Percentiles rank a stretch among this genome's conserved stretches.
phyloP scores from a whole-genome alignment of 2,888 invertebrate genomes.

The Synergus laeviventris region DNA sequence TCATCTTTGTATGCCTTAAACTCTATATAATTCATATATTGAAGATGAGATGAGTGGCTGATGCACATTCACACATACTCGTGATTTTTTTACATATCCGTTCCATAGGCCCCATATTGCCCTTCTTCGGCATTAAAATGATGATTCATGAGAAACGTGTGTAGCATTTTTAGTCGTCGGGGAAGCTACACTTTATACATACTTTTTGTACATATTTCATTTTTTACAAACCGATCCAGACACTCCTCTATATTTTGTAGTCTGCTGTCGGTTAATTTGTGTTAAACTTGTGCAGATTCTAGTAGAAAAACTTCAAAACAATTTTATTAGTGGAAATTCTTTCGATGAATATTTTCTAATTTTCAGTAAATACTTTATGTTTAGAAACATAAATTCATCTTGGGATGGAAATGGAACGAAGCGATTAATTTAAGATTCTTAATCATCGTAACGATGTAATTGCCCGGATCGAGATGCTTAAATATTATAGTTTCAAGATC shows the following conservation, averaged over 20 bases:
- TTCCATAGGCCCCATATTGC: not conserved
- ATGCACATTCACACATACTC: not conserved
- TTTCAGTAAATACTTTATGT: too few species aligned
- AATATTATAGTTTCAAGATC: slow-evolving; percentile 12
- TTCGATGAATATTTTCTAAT: too few species aligned
- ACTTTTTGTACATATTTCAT: slow-evolving; percentile 9
- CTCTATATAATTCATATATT: not conserved
- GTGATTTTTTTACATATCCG: not conserved
- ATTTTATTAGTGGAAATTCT: not conserved
- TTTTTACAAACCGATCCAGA: not conserved
- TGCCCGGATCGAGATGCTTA: not conserved
- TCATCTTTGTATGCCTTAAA: not conserved
- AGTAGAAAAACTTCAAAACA: not conserved
- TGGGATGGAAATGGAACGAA: slow-evolving; percentile 1
- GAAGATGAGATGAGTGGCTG: not conserved
- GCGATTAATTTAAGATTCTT: slow-evolving; percentile 3
- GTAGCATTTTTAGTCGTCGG: slow-evolving; percentile 12
- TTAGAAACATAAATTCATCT: slow-evolving; percentile 7
- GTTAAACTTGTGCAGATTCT: not conserved
- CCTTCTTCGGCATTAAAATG: not conserved
- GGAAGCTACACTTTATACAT: slow-evolving; percentile 6
- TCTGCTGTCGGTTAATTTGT: not conserved
- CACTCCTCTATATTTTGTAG: slow-evolving; percentile 18
- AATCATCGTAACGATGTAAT: slow-evolving; percentile 2
- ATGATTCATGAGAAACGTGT: slow-evolving; percentile 27